These are phyloP conservation scores for Spea bombifrons DNA, from an alignment of 2,113 vertebrate genomes.

Conservation along the genomic window DNA sequence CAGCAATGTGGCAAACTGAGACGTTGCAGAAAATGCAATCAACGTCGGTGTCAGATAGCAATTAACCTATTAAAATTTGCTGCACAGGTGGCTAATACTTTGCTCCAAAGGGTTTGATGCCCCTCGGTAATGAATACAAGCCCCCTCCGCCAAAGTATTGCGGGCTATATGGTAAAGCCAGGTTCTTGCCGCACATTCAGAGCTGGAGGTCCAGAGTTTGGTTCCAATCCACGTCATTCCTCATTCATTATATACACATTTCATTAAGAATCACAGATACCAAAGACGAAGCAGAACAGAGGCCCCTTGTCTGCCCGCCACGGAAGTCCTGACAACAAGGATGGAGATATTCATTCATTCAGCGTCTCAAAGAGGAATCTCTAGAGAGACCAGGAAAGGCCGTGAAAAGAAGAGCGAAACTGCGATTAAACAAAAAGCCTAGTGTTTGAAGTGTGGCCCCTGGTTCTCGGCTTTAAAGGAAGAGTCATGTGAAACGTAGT, in stretches of 20 bases:
- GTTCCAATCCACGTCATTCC: neutral
- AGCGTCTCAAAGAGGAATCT: neutral
- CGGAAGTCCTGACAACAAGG: neutral
- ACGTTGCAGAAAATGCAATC: conserved; percentile 17
- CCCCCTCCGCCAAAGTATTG: neutral
- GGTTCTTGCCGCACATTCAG: neutral
- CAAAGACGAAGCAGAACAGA: neutral
- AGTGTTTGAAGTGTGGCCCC: neutral
- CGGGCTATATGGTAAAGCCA: neutral
- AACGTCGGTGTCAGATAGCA: conserved; percentile 9
- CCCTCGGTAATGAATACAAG: conserved; percentile 1
- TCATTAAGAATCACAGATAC: conserved; percentile 22
- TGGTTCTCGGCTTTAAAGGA: no score
- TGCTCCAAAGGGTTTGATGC: neutral
- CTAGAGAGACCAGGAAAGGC: neutral
- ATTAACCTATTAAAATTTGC: conserved; percentile 35
- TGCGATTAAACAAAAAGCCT: conserved; percentile 5
- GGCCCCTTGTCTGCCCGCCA: neutral
- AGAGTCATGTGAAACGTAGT: no score
- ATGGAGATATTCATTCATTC: neutral
- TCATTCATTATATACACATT: conserved; percentile 8
- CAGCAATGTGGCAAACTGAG: neutral
- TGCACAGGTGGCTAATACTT: neutral
- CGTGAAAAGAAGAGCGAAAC: neutral
- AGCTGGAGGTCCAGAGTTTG: no score